Conservation (phyloP, 2,888 invertebrate species). For the Drosophila bunnanda region DNA sequence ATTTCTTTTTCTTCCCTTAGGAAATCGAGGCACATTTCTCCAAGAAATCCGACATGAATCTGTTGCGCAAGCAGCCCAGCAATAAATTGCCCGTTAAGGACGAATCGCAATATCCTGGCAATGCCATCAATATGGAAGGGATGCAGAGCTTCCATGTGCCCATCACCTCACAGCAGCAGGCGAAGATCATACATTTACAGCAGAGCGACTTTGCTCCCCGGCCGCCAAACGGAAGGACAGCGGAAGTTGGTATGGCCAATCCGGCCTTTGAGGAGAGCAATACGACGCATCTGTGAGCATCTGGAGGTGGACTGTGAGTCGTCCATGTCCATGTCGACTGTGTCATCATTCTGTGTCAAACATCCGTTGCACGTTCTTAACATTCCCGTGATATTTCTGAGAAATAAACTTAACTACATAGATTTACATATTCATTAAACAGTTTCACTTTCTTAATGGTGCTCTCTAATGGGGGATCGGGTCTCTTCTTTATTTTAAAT, state of each 20-base stretch:
- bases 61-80: constrained; percentile 64
- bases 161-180: constrained; percentile 68
- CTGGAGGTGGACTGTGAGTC: background rate
- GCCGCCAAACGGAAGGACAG: constrained; percentile 15
- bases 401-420: constrained; percentile 53
- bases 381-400: constrained; percentile 62
- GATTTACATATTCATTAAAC: constrained; percentile 2
- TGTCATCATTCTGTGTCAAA: constrained; percentile 20
- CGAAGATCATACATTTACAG: constrained; percentile 81
- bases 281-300: constrained; percentile 79
- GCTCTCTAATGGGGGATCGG: background rate
- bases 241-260: constrained; percentile 66
- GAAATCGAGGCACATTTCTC: constrained; percentile 83
- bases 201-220: constrained; percentile 77
- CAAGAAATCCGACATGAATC: constrained; percentile 78
- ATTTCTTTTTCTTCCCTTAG: constrained; percentile 54
- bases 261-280: constrained; percentile 79
- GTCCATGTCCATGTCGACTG: background rate
- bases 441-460: background rate
- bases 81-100: constrained; percentile 41
- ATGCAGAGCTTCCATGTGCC: constrained; percentile 76
- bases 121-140: constrained; percentile 68
- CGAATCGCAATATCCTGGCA: constrained; percentile 33
- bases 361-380: constrained; percentile 32
- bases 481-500: constrained; percentile 7